Base-by-base conservation (phyloP, 2,888 invertebrate genomes). In the Diachrysia chrysitis region DNA sequence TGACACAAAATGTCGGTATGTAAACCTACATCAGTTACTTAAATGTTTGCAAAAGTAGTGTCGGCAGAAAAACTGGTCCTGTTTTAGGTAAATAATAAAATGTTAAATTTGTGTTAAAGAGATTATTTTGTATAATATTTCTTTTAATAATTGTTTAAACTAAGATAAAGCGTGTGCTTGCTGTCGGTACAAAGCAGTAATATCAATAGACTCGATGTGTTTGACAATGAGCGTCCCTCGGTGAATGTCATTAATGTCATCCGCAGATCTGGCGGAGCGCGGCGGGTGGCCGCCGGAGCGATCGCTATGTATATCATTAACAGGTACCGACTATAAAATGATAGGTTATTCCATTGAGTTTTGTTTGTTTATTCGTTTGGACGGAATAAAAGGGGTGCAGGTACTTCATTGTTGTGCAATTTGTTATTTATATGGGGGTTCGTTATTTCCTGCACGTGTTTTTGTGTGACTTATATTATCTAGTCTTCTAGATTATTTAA, bases 181-280 rank as follows among this genome's bases (percentile, higher is more conserved):
- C 58, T 58, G 69, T 17, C 55, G 63, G 46, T 57, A 58, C 58
- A 58, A 66, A 61, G 58, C 58, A 62, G 63, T 66, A 58, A 66
- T 71, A 72, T 81, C 75, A 66, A 77, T 74, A 61, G 71, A 62
- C 63, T 57, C 23, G 63, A 72, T 81, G 78, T 75, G 71, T 76
- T 72, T 83, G 81, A 82, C 84, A 83, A 85, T 84, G 79, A 83
- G 82, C 78, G 85, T 83, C 86, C 82, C 81, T 73, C 83, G 81
- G 76, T 86, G 89, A 89, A 86, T 85, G 85, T 85, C 87, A 87
- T 90, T 86, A 89, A 82, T 85, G 91, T 91, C 91, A 85, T 81
- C 81, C 81, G 83, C 91, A 91, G 90, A 76, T 51, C 73, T 78
- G 82, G 73, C 78, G 66, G 62, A 12, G 56, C 58, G 70, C 81